Evolutionary conservation across 2,797 vertebrate species (phyloP).

Genomic region (Podarcis lilfordi): DNA sequence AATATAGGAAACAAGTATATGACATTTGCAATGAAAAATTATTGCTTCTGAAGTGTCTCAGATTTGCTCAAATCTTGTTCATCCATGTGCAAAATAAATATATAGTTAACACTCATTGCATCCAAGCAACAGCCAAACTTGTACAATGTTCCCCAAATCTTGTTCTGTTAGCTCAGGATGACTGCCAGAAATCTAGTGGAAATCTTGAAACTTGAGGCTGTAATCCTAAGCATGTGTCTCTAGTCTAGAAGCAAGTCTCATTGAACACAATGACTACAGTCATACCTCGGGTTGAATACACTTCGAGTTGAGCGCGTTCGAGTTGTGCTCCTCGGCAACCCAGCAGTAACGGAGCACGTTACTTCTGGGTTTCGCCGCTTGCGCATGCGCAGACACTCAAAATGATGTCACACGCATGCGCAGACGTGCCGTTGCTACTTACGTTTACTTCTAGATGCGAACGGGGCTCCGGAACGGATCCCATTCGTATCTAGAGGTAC

Average conservation of each 20-base stretch:
- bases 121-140: background rate
- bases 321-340: too few species aligned
- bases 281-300: too few species aligned
- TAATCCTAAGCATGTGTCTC: background rate
- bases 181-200: background rate
- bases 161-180: background rate
- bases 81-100: background rate
- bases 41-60: background rate
- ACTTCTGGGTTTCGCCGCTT: too few species aligned
- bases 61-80: background rate
- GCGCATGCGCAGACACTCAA: too few species aligned
- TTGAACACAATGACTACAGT: background rate
- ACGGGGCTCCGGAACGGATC: too few species aligned
- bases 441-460: too few species aligned
- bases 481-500: too few species aligned
- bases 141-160: background rate
- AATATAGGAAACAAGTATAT: constrained; percentile 9
- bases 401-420: too few species aligned
- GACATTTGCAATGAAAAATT: constrained; percentile 56
- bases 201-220: background rate
- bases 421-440: too few species aligned
- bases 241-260: background rate
- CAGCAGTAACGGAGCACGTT: too few species aligned
- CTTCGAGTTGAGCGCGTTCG: too few species aligned
- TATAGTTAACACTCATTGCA: background rate